phyloP scores from a whole-genome alignment of 2,113 vertebrate species.

The Gila orcuttii region DNA sequence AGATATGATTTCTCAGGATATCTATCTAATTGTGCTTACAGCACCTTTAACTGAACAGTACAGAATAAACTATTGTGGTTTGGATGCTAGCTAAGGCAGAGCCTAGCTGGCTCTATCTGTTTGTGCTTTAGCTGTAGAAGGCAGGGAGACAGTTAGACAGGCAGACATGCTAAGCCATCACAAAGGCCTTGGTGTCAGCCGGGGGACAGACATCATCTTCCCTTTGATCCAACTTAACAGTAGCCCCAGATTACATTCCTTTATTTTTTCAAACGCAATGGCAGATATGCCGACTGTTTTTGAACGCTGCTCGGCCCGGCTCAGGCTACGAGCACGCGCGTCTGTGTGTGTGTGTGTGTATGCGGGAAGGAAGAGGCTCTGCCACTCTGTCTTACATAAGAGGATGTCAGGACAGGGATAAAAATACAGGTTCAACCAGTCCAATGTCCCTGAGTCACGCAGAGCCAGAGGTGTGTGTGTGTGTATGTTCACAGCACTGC shows the following conservation, averaged over 20 bases:
- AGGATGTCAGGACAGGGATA: conserved; percentile 58
- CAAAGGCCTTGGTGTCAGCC: conserved; percentile 47
- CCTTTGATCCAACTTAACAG: conserved; percentile 50
- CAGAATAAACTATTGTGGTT: not conserved
- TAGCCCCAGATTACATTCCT: conserved; percentile 49
- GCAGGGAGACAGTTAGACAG: conserved; percentile 26
- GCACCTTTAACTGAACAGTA: not conserved
- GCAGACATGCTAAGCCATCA: conserved; percentile 33
- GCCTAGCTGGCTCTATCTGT: conserved; percentile 8
- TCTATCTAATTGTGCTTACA: not conserved
- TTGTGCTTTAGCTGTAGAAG: conserved; percentile 6
- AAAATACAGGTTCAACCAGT: conserved; percentile 59
- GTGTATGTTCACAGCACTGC: conserved; percentile 35
- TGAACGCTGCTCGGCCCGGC: conserved; percentile 38
- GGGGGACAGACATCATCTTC: conserved; percentile 53
- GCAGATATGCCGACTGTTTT: conserved; percentile 46
- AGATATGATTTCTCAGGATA: not conserved
- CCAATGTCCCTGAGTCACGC: conserved; percentile 56
- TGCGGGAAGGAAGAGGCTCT: conserved; percentile 52
- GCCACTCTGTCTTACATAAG: conserved; percentile 61
- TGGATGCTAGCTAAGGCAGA: not conserved
- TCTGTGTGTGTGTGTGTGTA: not conserved
- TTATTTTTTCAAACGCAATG: conserved; percentile 54
- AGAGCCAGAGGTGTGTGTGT: conserved; percentile 45
- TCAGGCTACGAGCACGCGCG: conserved; percentile 2